A percentile compares a stretch with the other conserved stretches of the same genome.
Evolutionary conservation across 2,113 vertebrate species (phyloP).

Genomic region (Pollimyrus isidori): DNA sequence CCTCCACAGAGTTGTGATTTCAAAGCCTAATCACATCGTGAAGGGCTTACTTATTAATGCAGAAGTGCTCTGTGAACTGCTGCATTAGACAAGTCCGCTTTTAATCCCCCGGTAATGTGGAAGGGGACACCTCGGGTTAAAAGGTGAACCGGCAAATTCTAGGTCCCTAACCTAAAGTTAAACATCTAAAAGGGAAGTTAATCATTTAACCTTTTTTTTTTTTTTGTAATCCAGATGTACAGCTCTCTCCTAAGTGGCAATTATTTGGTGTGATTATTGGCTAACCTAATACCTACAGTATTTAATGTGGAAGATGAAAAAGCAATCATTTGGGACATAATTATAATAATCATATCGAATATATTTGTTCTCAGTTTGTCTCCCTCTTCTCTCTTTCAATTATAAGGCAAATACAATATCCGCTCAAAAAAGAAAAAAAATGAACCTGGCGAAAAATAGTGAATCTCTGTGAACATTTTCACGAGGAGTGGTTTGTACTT

Average conservation of each 20-base stretch:
- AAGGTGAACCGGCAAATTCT: not conserved
- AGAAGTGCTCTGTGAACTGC: not conserved
- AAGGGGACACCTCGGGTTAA: not conserved
- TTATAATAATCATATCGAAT: slow-evolving; percentile 12
- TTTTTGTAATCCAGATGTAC: not conserved
- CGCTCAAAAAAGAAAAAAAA: not conserved
- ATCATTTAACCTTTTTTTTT: not conserved
- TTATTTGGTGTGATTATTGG: slow-evolving; percentile 6
- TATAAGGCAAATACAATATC: not conserved
- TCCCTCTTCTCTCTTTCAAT: not conserved
- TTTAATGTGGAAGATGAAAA: not conserved
- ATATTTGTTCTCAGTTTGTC: not conserved
- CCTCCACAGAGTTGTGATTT: not conserved
- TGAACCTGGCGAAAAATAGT: not conserved
- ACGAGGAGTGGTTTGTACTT: not conserved
- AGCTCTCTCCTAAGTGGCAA: not conserved
- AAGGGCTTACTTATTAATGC: slow-evolving; percentile 5
- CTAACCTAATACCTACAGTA: not conserved
- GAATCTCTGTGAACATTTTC: not conserved
- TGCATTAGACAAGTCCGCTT: not conserved
- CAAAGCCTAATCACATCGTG: not conserved
- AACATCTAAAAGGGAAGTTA: not conserved
- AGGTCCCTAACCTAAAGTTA: not conserved
- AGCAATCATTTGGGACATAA: not conserved
- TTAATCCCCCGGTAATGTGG: not conserved